Base-by-base conservation (phyloP, 2,888 invertebrate genomes). In the Sceliomorpha sp. region DNA sequence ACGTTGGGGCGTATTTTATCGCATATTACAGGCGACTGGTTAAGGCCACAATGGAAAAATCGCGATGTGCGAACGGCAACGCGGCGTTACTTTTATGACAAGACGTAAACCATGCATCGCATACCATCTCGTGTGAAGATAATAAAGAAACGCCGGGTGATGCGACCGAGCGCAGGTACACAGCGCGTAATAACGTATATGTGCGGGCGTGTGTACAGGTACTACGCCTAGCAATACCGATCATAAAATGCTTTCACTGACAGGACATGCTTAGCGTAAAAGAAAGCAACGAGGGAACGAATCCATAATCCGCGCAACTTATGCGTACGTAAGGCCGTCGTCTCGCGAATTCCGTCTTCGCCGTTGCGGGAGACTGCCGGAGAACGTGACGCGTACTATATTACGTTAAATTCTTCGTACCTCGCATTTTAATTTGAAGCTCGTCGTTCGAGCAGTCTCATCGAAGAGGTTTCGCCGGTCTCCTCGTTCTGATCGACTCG, bases 211-310 rank as follows among this genome's bases (percentile, higher is more conserved):
- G 59, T 67, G 69, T 50, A 45, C 58, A 58, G 67, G 58, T 63
- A 58, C 73, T 56, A 67, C 62, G 66, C 59, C 9, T 53, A 70
- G 72, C 70, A 77, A 75, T 72, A 64, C 72, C 72, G 64, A 73
- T 73, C 79, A 62, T 85, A 85, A 85, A 84, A 80, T 80, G 75
- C 79, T 76, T 76, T 70, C 58, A 77, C 81, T 79, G 81, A 80
- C 83, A 79, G 79, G 82, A 76, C 77, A 79, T 72, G 82, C 78
- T 82, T 79, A 75, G 75, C 77, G 74, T 62, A 67, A 71, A 74
- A 73, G 66, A 73, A 69, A 68, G 70, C 70, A 53, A 50, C 40
- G 32, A 55, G 36, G 44, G 60, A 40, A 67, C 68, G 64, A 74
- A 74, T 72, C 69, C 76, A 78, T 81, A 77, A 78, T 82, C 79